A percentile compares a stretch with the other conserved stretches of the same genome.
Evolutionary conservation across 2,797 vertebrate genomes (phyloP).

Genomic region (Sarcophilus harrisii): DNA sequence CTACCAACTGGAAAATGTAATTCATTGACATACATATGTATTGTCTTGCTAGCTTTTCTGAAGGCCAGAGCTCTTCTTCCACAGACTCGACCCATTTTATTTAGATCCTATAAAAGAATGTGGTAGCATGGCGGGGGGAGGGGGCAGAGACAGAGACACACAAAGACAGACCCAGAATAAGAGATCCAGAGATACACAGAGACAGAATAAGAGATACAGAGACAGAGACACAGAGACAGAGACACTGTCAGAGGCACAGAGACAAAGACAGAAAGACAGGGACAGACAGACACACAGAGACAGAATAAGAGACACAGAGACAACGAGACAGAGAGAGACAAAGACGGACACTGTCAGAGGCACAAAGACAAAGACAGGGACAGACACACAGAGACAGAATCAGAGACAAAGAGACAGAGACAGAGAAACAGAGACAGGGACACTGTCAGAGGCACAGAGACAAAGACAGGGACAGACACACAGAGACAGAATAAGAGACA

Average conservation of each 20-base stretch:
- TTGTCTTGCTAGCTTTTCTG: background rate
- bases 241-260: no score
- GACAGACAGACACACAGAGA: no score
- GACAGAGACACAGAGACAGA: background rate
- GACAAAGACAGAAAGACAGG: no score
- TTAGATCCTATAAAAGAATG: background rate
- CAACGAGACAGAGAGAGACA: no score
- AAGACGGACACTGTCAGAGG: no score
- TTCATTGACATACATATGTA: background rate
- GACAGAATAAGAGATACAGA: background rate
- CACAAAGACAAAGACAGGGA: no score
- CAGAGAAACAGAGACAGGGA: background rate
- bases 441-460: no score
- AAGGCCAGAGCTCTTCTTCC: background rate
- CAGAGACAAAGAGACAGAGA: background rate
- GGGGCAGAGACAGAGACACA: background rate
- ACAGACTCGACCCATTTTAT: background rate
- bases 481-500: no score
- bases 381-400: no score
- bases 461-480: no score
- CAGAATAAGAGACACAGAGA: no score
- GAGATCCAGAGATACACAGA: no score
- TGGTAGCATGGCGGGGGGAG: background rate
- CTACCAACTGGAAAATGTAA: background rate
- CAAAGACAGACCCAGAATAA: background rate